These are phyloP conservation scores for Resseliella maxima DNA, from an alignment of 2,888 invertebrate genomes.

Conservation along the genomic window DNA sequence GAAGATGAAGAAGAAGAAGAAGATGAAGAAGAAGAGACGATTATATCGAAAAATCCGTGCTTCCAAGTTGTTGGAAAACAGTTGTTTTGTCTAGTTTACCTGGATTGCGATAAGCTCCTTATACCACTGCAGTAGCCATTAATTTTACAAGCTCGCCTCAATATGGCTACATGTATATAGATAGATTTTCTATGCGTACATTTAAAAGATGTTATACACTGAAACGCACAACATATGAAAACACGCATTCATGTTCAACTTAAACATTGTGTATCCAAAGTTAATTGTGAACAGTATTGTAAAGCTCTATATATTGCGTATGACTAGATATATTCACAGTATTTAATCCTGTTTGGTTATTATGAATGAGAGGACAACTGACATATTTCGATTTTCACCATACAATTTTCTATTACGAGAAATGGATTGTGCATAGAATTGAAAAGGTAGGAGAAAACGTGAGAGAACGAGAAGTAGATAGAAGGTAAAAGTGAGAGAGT, in stretches of 20 bases:
- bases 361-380: background rate
- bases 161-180: background rate
- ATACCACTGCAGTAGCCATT: constrained; percentile 46
- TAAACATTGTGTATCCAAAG: background rate
- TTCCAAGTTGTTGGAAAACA: background rate
- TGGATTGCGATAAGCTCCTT: constrained; percentile 44
- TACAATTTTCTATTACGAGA: background rate
- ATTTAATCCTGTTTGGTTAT: background rate
- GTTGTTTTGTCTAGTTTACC: constrained; percentile 33
- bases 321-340: background rate
- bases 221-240: constrained; percentile 4
- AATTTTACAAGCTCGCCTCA: background rate
- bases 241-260: background rate
- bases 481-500: too few species aligned
- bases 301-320: background rate
- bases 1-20: too few species aligned
- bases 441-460: too few species aligned
- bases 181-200: too few species aligned
- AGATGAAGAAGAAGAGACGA: too few species aligned
- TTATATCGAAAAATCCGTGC: constrained; percentile 24
- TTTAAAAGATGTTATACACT: background rate
- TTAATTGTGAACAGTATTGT: too few species aligned
- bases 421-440: too few species aligned
- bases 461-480: too few species aligned
- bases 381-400: background rate